These are phyloP conservation scores for Amphipoea oculea DNA, from an alignment of 2,888 invertebrate genomes.

Conservation along the genomic window DNA sequence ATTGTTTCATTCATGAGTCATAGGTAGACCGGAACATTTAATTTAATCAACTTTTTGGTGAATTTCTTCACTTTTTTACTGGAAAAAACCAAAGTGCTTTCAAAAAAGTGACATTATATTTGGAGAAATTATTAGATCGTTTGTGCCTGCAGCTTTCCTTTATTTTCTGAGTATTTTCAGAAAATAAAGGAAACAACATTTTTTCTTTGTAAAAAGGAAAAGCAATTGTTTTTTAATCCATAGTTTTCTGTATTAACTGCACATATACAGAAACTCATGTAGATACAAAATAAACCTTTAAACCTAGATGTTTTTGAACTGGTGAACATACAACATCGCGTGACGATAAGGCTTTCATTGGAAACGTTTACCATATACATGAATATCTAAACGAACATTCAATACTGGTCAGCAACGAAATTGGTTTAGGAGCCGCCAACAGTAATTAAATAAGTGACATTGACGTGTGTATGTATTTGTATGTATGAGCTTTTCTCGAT, in stretches of 20 bases:
- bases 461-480: constrained; percentile 2
- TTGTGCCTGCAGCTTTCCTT: neutral
- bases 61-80: neutral
- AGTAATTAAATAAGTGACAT: constrained; percentile 8
- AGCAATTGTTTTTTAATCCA: neutral
- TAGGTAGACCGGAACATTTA: neutral
- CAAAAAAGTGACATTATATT: neutral
- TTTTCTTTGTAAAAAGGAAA: neutral
- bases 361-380: constrained; percentile 1
- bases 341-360: constrained; percentile 21
- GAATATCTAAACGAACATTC: constrained; percentile 11
- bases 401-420: constrained; percentile 4
- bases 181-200: neutral
- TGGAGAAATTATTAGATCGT: neutral
- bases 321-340: constrained; percentile 18
- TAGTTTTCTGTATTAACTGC: neutral
- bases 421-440: constrained; percentile 4
- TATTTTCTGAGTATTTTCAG: neutral
- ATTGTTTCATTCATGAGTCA: neutral
- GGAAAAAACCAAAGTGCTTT: neutral
- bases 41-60: neutral
- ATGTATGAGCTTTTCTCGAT: constrained; percentile 4
- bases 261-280: neutral
- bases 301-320: neutral
- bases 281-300: neutral